Evolutionary conservation across 2,888 invertebrate genomes (phyloP).

Genomic region (Drosophila rellima): DNA sequence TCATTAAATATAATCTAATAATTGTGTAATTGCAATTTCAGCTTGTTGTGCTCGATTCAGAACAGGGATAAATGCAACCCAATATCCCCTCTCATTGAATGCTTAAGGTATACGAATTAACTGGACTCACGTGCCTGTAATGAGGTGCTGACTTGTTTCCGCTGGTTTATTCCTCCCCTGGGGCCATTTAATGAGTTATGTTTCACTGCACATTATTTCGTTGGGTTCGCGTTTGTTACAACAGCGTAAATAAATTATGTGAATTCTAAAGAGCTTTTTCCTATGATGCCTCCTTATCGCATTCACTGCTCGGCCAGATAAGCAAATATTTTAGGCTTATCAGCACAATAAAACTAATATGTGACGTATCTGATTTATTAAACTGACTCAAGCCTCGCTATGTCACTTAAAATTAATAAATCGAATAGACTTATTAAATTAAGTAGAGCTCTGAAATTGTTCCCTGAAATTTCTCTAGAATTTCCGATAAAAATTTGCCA

Average conservation of each 20-base stretch:
- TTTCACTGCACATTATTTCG: slow-evolving; percentile 22
- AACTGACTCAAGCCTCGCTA: background rate
- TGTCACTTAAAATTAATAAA: background rate
- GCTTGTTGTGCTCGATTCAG: background rate
- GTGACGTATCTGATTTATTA: slow-evolving; percentile 13
- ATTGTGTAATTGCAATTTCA: background rate
- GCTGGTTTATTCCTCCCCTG: slow-evolving; percentile 30
- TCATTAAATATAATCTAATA: slow-evolving; percentile 5
- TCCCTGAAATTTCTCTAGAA: background rate
- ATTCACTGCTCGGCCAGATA: slow-evolving; percentile 21
- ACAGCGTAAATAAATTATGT: slow-evolving; percentile 19
- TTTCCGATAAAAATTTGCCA: background rate
- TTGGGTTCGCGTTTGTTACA: slow-evolving; percentile 7
- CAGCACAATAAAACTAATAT: background rate
- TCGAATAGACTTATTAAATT: background rate
- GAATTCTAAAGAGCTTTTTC: background rate
- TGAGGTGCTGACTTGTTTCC: slow-evolving; percentile 46
- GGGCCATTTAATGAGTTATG: slow-evolving; percentile 38
- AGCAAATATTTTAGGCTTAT: slow-evolving; percentile 22
- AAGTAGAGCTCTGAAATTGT: background rate
- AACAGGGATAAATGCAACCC: background rate
- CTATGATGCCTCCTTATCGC: slow-evolving; percentile 27
- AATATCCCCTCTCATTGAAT: background rate
- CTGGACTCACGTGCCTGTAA: slow-evolving; percentile 40
- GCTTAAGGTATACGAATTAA: slow-evolving; percentile 18